A percentile compares a stretch with the other conserved stretches of the same genome.
Conservation (phyloP, 2,888 invertebrate genomes). For the Ichneumon xanthorius region DNA sequence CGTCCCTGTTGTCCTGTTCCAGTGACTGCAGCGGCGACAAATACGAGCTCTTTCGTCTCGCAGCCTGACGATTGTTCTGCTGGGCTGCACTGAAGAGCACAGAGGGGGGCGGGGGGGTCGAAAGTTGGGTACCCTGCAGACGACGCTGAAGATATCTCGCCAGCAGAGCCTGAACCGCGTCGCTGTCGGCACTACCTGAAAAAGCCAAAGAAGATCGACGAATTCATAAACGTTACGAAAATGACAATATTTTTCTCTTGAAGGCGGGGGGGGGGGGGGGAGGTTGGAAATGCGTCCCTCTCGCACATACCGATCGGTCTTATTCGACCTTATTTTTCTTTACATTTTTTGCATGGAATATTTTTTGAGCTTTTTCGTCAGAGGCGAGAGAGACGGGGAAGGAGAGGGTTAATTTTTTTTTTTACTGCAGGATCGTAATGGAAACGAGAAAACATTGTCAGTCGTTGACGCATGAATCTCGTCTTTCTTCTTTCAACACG, state of each 20-base stretch:
- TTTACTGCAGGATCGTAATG: conserved; percentile 47
- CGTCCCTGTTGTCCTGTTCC: conserved; percentile 58
- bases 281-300: conserved; percentile 8
- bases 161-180: conserved; percentile 79
- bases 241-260: conserved; percentile 60
- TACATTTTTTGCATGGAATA: background rate
- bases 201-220: conserved; percentile 68
- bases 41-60: conserved; percentile 62
- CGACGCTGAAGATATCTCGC: conserved; percentile 80
- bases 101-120: conserved; percentile 79
- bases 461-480: conserved; percentile 69
- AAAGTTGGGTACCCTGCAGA: conserved; percentile 77
- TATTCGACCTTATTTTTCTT: background rate
- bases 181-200: conserved; percentile 78
- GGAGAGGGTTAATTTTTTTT: conserved; percentile 9
- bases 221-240: conserved; percentile 71
- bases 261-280: background rate
- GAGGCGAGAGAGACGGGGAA: conserved; percentile 12
- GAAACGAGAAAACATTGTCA: conserved; percentile 72
- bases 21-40: conserved; percentile 56
- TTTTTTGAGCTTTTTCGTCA: conserved; percentile 27
- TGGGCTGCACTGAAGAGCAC: conserved; percentile 75
- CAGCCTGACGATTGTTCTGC: conserved; percentile 73
- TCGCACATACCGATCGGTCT: conserved; percentile 10
- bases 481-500: conserved; percentile 60